Evolutionary conservation across 2,888 invertebrate species (phyloP).

Genomic region (Spilosoma lubricipeda): DNA sequence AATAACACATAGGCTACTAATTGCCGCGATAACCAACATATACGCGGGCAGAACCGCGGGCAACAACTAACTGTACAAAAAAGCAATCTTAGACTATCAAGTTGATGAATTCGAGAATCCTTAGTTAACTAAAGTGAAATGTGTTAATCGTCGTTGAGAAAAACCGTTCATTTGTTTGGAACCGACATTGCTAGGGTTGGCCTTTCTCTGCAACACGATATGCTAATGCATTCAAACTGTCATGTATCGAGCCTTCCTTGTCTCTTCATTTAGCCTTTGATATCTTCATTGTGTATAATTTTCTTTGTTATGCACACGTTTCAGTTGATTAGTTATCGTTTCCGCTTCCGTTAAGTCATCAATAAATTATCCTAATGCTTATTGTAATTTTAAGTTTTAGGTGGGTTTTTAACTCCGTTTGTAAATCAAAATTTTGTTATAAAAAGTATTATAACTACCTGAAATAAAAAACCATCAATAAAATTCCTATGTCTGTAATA

Average conservation of each 20-base stretch:
- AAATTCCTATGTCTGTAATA: background rate
- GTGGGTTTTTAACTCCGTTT: background rate
- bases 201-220: constrained; percentile 52
- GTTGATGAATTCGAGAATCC: background rate
- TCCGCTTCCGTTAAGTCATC: background rate
- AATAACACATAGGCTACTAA: no score
- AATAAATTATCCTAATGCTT: background rate
- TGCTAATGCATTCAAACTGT: constrained; percentile 63
- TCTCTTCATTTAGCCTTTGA: constrained; percentile 29
- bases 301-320: background rate
- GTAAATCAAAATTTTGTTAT: background rate
- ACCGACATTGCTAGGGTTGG: constrained; percentile 29
- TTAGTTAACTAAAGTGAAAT: background rate
- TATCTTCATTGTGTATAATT: constrained; percentile 38
- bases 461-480: no score
- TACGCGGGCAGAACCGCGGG: no score
- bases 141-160: background rate
- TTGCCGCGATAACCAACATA: no score
- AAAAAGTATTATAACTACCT: no score
- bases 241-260: constrained; percentile 42
- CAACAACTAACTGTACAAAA: no score
- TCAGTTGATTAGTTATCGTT: background rate
- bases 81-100: background rate
- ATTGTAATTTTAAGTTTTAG: background rate
- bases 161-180: background rate